Percentiles rank a stretch among this genome's conserved stretches.
Evolutionary conservation across 2,797 vertebrate genomes (phyloP).

Genomic region (Coregonus sp.): DNA sequence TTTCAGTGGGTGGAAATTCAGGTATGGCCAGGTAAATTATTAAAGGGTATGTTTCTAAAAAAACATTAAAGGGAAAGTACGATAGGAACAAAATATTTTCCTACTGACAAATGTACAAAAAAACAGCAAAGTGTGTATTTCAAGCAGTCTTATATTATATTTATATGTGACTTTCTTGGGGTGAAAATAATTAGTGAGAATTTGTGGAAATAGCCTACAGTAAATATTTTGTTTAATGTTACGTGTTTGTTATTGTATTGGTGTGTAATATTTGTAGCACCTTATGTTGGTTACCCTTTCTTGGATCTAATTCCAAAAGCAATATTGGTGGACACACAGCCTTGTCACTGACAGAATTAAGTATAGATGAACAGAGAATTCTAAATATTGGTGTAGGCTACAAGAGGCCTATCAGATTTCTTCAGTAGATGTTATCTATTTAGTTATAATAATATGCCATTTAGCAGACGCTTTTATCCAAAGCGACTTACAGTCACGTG

Average conservation of each 20-base stretch:
- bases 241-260: too few relatives aligned
- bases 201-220: background rate
- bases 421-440: too few relatives aligned
- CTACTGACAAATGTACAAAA: background rate
- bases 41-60: slow-evolving; percentile 12
- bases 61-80: slow-evolving; percentile 4
- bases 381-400: too few relatives aligned
- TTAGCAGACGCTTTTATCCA: too few relatives aligned
- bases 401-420: too few relatives aligned
- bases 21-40: slow-evolving; percentile 36
- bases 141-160: background rate
- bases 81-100: background rate
- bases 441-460: too few relatives aligned
- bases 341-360: too few relatives aligned
- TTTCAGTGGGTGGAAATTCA: slow-evolving; percentile 4
- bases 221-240: background rate
- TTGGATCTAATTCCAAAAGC: background rate
- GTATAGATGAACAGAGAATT: too few relatives aligned
- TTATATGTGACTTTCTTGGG: background rate
- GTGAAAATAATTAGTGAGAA: background rate
- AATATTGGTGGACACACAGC: background rate
- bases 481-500: too few relatives aligned
- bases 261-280: too few relatives aligned
- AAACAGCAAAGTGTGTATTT: background rate
- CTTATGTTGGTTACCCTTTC: too few relatives aligned